A percentile compares a stretch with the other conserved stretches of the same genome.
Evolutionary conservation across 2,888 invertebrate genomes (phyloP).

Genomic region (Amiota mariae): DNA sequence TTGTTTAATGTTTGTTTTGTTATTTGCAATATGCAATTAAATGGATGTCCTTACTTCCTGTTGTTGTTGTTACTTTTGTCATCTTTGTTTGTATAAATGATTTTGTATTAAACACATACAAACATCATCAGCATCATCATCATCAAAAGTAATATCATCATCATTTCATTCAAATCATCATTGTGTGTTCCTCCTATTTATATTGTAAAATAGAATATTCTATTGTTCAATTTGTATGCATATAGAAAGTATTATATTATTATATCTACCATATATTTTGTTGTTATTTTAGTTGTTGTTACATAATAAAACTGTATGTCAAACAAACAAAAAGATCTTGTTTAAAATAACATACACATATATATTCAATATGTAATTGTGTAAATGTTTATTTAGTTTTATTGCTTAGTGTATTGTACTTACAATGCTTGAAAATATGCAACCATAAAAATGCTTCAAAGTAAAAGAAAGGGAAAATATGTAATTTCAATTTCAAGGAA

Average conservation of each 20-base stretch:
- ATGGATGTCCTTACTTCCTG: slow-evolving; percentile 43
- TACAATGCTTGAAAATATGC: no score
- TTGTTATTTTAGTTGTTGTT: slow-evolving; percentile 1
- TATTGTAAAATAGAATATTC: no score
- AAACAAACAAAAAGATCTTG: not conserved
- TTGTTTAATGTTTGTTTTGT: slow-evolving; percentile 53
- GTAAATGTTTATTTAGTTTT: no score
- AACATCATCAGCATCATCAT: not conserved
- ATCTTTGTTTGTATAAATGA: slow-evolving; percentile 44
- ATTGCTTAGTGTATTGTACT: no score
- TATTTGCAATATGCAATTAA: slow-evolving; percentile 52
- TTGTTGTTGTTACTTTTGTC: not conserved
- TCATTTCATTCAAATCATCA: no score
- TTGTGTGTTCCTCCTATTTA: no score
- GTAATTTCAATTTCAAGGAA: no score
- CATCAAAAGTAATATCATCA: not conserved
- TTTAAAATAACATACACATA: not conserved
- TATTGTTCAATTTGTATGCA: no score
- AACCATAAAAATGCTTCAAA: no score
- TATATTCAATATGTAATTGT: no score
- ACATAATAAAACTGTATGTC: not conserved
- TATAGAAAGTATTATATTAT: no score
- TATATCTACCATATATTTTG: not conserved
- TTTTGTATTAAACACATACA: slow-evolving; percentile 19
- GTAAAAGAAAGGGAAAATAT: no score